phyloP scores from a whole-genome alignment of 2,888 invertebrate genomes.

The Synanthedon formicaeformis region DNA sequence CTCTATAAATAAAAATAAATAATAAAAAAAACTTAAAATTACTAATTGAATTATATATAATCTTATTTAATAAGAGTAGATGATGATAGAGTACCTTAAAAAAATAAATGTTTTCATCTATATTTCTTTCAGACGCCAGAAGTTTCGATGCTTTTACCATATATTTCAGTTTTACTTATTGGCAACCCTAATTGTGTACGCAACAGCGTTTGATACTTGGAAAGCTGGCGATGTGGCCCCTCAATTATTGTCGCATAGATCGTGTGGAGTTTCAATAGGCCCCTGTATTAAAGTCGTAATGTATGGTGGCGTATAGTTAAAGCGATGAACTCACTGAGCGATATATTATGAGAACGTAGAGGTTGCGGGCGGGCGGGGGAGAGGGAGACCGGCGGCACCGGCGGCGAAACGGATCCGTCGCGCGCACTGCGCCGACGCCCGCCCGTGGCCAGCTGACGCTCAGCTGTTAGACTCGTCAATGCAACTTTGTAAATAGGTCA shows the following conservation, averaged over 20 bases:
- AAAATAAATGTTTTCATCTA: no score
- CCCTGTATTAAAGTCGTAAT: conserved; percentile 17
- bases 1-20: no score
- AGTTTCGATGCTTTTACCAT: not conserved
- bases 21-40: no score
- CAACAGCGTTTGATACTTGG: no score
- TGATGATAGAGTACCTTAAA: no score
- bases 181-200: no score
- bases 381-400: conserved; percentile 12
- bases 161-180: not conserved
- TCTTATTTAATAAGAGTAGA: no score
- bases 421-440: conserved; percentile 2
- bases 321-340: conserved; percentile 48
- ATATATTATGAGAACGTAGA: conserved; percentile 19
- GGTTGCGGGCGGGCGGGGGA: no score
- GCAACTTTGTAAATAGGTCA: no score
- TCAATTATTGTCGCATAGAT: conserved; percentile 35
- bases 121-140: no score
- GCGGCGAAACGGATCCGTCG: conserved; percentile 8
- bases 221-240: conserved; percentile 24
- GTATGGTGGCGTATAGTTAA: conserved; percentile 26
- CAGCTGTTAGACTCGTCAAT: conserved; percentile 51
- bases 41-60: no score
- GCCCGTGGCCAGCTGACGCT: conserved; percentile 34
- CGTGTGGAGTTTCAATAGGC: conserved; percentile 29